Evolutionary conservation across 2,888 invertebrate genomes (phyloP), one percentile per base, ranked within the genome.

Genomic region (Cryptus armator): DNA sequence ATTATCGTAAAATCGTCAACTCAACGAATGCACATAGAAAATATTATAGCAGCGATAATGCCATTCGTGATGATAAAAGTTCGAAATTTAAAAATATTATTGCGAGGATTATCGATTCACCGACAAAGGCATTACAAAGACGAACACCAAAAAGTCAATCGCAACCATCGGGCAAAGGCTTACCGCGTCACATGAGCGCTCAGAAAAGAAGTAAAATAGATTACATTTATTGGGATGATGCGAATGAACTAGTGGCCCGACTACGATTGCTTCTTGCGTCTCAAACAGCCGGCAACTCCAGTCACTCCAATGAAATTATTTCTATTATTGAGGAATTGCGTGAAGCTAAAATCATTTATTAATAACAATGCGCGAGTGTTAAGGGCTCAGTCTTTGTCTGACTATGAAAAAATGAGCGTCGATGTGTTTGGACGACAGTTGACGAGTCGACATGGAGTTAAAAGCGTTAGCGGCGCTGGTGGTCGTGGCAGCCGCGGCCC

Each of bases 1-100:
- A 79, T 72, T 83, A 83, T 74, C 24, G 66, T 66, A 5, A 44
- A 66, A 66, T 66, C 66, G 19, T 88, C 51, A 16, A 77, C 66
- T 16, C 9, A 12, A 84, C 66, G 5, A 44, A 66, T 24, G 66
- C 43, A 0, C 70, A 87, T 84, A 74, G 67, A 83, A 87, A 86
- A 66, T 70, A 79, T 66, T 87, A 85, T 44, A 32, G 32, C 0
- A 10, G 53, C 19, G 68, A 82, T 51, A 66, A 32, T 10, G 43
- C 44, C 29, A 24, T 84, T 24, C 70, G 75, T 37, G 44, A 56
- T 12, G 19, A 51, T 44, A 77, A 66, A 12, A 37, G 29, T 19
- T 7, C 6, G 0, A 85, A 83, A 68, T 85, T 81, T 10, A 74
- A 75, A 64, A 76, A 51, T 66, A 51, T 76, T 0, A 76, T 76